Percentiles rank a stretch among this genome's conserved stretches.
Evolutionary conservation across 1,140 invertebrate species (phyloP).

Genomic region (Zaprionus inermis): DNA sequence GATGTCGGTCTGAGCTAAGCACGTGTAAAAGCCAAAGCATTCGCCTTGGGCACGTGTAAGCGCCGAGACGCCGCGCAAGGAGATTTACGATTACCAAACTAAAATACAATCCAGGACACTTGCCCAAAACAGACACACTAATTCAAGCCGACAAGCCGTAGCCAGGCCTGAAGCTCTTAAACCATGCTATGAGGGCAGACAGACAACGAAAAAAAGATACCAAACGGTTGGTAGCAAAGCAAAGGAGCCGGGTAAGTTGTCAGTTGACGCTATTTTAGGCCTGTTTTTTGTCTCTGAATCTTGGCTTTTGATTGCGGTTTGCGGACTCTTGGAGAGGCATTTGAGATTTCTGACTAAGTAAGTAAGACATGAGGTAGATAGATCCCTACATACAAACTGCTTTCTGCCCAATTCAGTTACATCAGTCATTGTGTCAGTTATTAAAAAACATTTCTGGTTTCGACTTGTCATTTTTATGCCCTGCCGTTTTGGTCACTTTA

Average conservation of each 20-base stretch:
- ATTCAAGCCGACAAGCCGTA: conserved; percentile 71
- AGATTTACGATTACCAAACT: conserved; percentile 61
- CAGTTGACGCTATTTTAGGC: conserved; percentile 46
- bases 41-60: conserved; percentile 51
- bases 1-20: conserved; percentile 13
- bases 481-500: conserved; percentile 62
- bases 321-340: conserved; percentile 8
- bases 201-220: background rate
- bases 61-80: conserved; percentile 24
- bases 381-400: background rate
- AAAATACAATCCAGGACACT: conserved; percentile 18
- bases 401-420: background rate
- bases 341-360: conserved; percentile 19
- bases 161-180: conserved; percentile 63
- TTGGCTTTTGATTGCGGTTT: conserved; percentile 44
- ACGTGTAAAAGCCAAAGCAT: conserved; percentile 44
- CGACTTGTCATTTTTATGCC: conserved; percentile 13
- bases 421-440: conserved; percentile 4
- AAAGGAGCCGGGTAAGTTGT: conserved; percentile 41
- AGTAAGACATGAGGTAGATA: background rate
- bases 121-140: conserved; percentile 51
- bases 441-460: conserved; percentile 15
- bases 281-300: conserved; percentile 45
- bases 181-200: conserved; percentile 43
- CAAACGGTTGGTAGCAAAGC: background rate